phyloP scores from a whole-genome alignment of 2,888 invertebrate species.

The Caenorhabditis doughertyi region DNA sequence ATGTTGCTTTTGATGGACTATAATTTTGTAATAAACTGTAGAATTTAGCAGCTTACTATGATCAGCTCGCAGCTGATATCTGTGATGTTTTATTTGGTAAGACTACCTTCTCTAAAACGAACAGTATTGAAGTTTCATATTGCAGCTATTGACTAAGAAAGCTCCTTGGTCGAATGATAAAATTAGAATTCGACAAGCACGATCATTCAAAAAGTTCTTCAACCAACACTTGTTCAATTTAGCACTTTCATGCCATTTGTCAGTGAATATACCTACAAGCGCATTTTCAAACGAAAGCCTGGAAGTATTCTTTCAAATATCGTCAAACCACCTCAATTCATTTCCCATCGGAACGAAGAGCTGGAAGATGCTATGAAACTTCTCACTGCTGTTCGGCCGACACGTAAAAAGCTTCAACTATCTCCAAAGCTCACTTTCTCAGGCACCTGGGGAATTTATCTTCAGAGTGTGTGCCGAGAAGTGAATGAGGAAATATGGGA shows the following conservation, averaged over 20 bases:
- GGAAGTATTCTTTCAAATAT: conserved; percentile 69
- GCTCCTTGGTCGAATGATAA: conserved; percentile 77
- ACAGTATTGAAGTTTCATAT: not conserved
- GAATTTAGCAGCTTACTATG: conserved; percentile 88
- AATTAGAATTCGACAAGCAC: conserved; percentile 62
- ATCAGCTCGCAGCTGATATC: conserved; percentile 86
- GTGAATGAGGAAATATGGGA: conserved; percentile 38
- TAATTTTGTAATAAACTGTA: conserved; percentile 96
- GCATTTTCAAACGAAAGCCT: conserved; percentile 61
- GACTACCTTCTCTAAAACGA: not conserved
- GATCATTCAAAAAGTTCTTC: conserved; percentile 67
- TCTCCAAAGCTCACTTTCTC: conserved; percentile 64
- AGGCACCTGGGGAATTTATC: conserved; percentile 54
- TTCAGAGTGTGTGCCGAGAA: conserved; percentile 25
- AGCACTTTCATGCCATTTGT: conserved; percentile 79
- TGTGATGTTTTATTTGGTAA: conserved; percentile 95
- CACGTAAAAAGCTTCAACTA: conserved; percentile 65
- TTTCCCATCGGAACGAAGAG: conserved; percentile 64
- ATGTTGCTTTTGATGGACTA: conserved; percentile 83
- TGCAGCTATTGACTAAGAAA: conserved; percentile 83
- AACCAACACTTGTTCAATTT: conserved; percentile 72
- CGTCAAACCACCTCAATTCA: conserved; percentile 69
- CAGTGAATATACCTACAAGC: conserved; percentile 70
- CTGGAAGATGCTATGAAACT: conserved; percentile 66
- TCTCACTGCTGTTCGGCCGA: conserved; percentile 64